Evolutionary conservation across 2,888 invertebrate genomes (phyloP), one percentile per base, ranked within the genome.

Genomic region (Amphipyra berbera): DNA sequence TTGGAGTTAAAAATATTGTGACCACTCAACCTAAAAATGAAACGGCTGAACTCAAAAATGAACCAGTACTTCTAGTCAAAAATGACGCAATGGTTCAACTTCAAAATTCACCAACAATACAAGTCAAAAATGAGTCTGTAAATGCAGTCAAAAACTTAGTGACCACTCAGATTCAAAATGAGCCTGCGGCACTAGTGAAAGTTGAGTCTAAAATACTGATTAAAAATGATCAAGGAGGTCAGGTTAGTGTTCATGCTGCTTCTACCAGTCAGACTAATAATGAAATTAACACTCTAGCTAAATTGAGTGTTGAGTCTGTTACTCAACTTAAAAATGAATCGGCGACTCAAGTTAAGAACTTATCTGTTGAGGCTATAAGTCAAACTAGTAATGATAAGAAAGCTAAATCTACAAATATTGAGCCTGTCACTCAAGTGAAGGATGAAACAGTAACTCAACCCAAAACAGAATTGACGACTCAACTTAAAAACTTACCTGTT

Each of bases 61-160:
- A 50, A 10, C 2, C 7, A 3, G 0, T 10, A 8, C 37, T 37
- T 44, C 73, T 57, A 67, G 46, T 67, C 0, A 47, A 42, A 1
- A 67, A 8, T 0, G 53, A 73, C 1, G 48, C 61, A 5, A 46
- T 68, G 48, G 49, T 40, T 12, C 38, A 58, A 2, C 38, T 73
- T 1, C 60, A 73, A 15, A 38, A 53, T n/a, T 0, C 7, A 37
- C 37, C 50, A 0, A 6, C 30, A 14, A 10, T 27, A 9, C 30
- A 42, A 35, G 10, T 14, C 0, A 37, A 50, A 54, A 46, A 27
- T 6, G 47, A 48, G 14, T 13, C 50, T 21, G 35, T 27, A 15
- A 6, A 48, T 14, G 9, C 60, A n/a, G 41, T 48, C 7, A 74
- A 62, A 7, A 69, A 69, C 55, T 27, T 52, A 14, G 69, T 69